Conservation (phyloP, 1,140 invertebrate genomes). For the Papilio glaucus region DNA sequence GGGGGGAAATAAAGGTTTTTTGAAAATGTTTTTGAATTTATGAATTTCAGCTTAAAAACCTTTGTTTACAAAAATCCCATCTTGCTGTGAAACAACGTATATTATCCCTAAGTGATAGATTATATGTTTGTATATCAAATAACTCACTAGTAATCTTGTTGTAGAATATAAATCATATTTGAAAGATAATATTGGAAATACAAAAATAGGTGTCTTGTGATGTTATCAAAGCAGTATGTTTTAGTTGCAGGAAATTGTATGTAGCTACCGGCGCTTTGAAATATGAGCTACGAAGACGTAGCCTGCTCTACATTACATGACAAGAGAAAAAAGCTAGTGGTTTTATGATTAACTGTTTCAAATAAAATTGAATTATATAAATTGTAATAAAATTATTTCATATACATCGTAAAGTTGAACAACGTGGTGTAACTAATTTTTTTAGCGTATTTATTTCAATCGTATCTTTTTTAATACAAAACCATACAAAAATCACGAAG, state of each 20-base stretch:
- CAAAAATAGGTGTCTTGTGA: constrained; percentile 16
- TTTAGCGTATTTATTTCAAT: background rate
- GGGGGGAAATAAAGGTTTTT: too few relatives aligned
- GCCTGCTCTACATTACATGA: too few relatives aligned
- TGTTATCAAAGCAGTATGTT: background rate
- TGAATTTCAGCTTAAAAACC: too few relatives aligned
- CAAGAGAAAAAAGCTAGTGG: background rate
- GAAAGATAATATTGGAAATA: constrained; percentile 28
- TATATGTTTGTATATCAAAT: background rate
- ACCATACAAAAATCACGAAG: too few relatives aligned
- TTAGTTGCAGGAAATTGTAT: constrained; percentile 32
- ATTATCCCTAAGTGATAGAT: too few relatives aligned
- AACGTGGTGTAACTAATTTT: too few relatives aligned
- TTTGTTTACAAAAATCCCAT: too few relatives aligned
- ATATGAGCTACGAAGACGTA: background rate
- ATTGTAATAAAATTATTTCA: background rate
- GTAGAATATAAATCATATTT: background rate
- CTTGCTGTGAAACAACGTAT: too few relatives aligned
- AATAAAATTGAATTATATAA: background rate
- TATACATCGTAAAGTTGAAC: background rate
- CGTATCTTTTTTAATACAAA: background rate
- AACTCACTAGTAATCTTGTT: background rate
- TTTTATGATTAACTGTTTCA: constrained; percentile 13
- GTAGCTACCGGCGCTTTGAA: constrained; percentile 3
- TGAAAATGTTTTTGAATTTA: too few relatives aligned